Percentiles rank a stretch among this genome's conserved stretches.
These are phyloP conservation scores for Manis pentadactyla DNA, from an alignment of 2,797 vertebrate species.

Conservation along the genomic window DNA sequence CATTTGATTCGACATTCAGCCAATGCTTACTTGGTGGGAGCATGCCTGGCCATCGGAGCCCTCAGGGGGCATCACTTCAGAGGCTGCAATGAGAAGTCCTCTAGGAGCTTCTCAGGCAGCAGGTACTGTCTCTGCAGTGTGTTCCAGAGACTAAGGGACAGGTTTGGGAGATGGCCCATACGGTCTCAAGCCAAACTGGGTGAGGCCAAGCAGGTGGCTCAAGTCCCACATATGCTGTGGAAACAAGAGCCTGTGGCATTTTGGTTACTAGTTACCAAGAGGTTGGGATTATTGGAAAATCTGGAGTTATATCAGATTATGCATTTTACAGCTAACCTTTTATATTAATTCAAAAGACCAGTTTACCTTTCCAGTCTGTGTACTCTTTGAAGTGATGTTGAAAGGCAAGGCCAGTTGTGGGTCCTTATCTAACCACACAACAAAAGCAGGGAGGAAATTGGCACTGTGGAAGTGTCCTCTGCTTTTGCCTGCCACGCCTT, in stretches of 20 bases:
- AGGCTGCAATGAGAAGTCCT: neutral
- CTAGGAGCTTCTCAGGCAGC: neutral
- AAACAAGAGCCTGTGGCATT: neutral
- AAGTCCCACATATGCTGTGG: neutral
- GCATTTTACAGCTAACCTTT: neutral
- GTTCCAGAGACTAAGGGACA: neutral
- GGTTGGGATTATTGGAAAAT: neutral
- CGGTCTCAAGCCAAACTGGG: neutral
- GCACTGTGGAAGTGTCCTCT: neutral
- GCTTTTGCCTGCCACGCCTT: neutral
- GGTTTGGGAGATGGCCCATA: neutral
- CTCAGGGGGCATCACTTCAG: neutral
- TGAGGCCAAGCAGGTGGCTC: neutral
- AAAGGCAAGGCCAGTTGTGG: neutral
- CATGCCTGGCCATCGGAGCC: neutral
- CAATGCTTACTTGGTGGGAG: neutral
- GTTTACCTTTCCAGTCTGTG: neutral
- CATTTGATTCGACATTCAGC: neutral
- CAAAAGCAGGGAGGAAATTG: neutral
- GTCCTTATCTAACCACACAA: neutral
- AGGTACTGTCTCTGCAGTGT: neutral
- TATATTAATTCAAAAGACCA: neutral
- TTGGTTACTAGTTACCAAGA: neutral
- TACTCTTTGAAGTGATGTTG: neutral
- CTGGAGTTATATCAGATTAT: neutral